Evolutionary conservation across 2,888 invertebrate genomes (phyloP).

Genomic region (Antheraea assamensis): DNA sequence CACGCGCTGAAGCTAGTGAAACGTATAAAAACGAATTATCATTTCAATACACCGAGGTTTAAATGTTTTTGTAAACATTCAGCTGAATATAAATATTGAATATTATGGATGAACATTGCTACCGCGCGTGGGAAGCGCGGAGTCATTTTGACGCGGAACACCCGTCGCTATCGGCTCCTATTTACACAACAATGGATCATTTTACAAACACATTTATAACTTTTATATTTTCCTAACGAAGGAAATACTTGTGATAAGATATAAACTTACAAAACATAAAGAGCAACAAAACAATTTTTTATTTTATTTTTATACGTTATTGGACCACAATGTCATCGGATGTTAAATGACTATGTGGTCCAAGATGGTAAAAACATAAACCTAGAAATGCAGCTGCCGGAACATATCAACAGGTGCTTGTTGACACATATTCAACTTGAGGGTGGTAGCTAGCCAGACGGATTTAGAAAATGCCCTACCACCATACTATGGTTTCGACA

Average conservation of each 20-base stretch:
- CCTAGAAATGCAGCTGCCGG: too few relatives aligned
- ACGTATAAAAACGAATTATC: background rate
- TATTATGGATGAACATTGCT: background rate
- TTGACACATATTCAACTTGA: too few relatives aligned
- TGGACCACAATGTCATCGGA: too few relatives aligned
- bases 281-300: background rate
- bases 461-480: too few relatives aligned
- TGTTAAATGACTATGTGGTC: too few relatives aligned
- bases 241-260: background rate
- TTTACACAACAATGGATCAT: slow-evolving; percentile 5
- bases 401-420: too few relatives aligned
- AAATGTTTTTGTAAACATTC: background rate
- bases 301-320: too few relatives aligned
- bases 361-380: too few relatives aligned
- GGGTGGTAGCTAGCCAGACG: too few relatives aligned
- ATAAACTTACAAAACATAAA: background rate
- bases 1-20: background rate
- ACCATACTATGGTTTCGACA: too few relatives aligned
- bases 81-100: background rate
- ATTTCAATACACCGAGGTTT: background rate
- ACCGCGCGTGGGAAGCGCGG: background rate
- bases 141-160: slow-evolving; percentile 2
- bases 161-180: background rate
- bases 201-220: slow-evolving; percentile 1
- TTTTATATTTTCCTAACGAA: background rate